Evolutionary conservation across 2,797 vertebrate species (phyloP), one percentile per base, ranked within the genome.

Genomic region (Channa striata): DNA sequence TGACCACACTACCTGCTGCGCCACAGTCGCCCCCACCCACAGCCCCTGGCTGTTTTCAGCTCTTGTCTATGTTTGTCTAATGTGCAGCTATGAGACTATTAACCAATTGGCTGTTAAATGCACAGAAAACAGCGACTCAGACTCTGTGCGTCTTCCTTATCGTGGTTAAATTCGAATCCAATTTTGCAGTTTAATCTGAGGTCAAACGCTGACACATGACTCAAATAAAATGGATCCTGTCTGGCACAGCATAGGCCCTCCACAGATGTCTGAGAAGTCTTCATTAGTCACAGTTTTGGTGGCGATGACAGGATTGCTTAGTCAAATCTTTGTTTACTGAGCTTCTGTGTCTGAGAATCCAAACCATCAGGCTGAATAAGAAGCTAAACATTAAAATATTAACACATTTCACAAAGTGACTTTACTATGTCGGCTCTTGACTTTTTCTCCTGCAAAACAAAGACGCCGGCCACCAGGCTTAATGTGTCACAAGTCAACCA

Each of bases 181-280:
- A 21, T 37, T 17, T 12, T 33, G 19, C 49, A 48, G 60, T 42
- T 79, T 64, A n/a, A 69, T 74, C 65, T 50, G 64, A 56, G 74
- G 65, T 77, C 79, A 82, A 2, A 37, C 44, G 40, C 25, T 20
- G 47, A 50, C 37, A 19, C 56, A 67, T 75, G 77, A 79, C 52
- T 82, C 67, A 77, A 30, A 68, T 59, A 44, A 74, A 73, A 80
- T 48, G 44, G 44, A 61, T 11, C 56, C 44, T 17, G 68, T 47
- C 73, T 60, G 80, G 57, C 57, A 51, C 20, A 40, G 42, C 14
- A 16, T 37, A 64, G 48, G 21, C 49, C 11, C 43, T 57, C 40
- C 51, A 58, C 77, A 68, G 59, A 79, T 63, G 43, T 71, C 44
- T 34, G 49, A 23, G 36, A 50, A 34, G 46, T 61, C 20, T 21